Evolutionary conservation across 2,888 invertebrate species (phyloP).

Genomic region (Patella caerulea): DNA sequence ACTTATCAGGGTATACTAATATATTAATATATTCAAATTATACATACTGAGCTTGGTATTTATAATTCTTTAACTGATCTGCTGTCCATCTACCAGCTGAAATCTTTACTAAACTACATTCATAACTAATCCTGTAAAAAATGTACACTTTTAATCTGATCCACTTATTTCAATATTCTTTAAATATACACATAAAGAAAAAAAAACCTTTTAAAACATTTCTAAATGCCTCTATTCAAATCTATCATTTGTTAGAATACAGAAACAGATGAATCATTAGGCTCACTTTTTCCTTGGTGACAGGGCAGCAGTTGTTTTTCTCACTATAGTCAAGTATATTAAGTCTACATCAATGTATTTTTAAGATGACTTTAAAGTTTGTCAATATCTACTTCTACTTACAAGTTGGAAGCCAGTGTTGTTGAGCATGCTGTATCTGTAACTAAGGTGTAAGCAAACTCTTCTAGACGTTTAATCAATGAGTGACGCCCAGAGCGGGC

Average conservation of each 20-base stretch:
- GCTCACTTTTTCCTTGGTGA: too few species aligned
- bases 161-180: too few species aligned
- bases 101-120: conserved; percentile 58
- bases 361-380: too few species aligned
- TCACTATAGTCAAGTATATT: too few species aligned
- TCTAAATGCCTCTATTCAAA: too few species aligned
- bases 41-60: conserved; percentile 58
- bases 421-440: conserved; percentile 47
- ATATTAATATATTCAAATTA: not conserved
- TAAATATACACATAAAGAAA: too few species aligned
- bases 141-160: not conserved
- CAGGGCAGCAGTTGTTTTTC: too few species aligned
- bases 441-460: conserved; percentile 59
- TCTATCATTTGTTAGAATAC: too few species aligned
- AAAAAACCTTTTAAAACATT: too few species aligned
- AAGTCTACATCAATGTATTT: too few species aligned
- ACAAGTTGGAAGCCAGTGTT: conserved; percentile 17
- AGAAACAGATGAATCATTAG: too few species aligned
- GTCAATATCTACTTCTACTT: too few species aligned
- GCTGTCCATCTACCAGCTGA: conserved; percentile 62
- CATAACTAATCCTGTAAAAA: conserved; percentile 42
- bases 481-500: conserved; percentile 58
- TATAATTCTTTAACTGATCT: conserved; percentile 53
- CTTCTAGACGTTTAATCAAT: conserved; percentile 55
- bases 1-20: not conserved